phyloP scores from a whole-genome alignment of 2,797 vertebrate genomes.

The Tragelaphus eurycerus region DNA sequence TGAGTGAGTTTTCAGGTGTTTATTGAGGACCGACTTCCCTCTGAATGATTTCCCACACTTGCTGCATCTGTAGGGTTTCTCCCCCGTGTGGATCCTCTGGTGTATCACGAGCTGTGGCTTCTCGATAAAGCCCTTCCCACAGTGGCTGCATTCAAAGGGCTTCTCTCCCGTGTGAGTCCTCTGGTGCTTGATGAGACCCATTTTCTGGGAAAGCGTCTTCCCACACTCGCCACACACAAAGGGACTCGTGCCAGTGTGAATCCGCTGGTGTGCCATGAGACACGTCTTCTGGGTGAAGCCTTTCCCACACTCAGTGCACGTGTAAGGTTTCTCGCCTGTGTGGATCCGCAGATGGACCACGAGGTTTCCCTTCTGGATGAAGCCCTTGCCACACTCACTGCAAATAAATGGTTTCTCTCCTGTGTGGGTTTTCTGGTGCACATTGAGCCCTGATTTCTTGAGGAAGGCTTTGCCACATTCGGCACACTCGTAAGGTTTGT shows the following conservation, averaged over 20 bases:
- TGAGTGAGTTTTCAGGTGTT: background rate
- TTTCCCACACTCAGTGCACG: constrained; percentile 53
- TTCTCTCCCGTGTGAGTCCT: constrained; percentile 58
- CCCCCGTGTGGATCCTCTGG: constrained; percentile 52
- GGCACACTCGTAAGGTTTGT: constrained; percentile 60
- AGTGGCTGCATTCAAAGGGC: constrained; percentile 74
- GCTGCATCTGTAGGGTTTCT: constrained; percentile 32
- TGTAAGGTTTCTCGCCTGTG: constrained; percentile 48
- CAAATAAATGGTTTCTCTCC: constrained; percentile 53
- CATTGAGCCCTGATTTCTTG: constrained; percentile 25
- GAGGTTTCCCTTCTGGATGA: constrained; percentile 43
- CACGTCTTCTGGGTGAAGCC: constrained; percentile 49
- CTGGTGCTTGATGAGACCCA: constrained; percentile 41
- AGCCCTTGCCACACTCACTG: constrained; percentile 50
- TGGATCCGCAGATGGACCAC: constrained; percentile 34
- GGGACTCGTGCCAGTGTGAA: constrained; percentile 36
- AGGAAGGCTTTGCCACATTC: constrained; percentile 73
- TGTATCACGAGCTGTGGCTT: constrained; percentile 31
- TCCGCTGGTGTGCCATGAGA: constrained; percentile 42
- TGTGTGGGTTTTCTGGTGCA: constrained; percentile 51
- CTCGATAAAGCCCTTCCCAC: constrained; percentile 74
- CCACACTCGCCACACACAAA: constrained; percentile 42
- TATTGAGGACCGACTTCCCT: background rate
- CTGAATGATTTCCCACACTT: constrained; percentile 47
- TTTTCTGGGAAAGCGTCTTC: constrained; percentile 35